Evolutionary conservation across 2,113 vertebrate species (phyloP), one percentile per base, ranked within the genome.

Genomic region (Chelonoidis abingdonii): DNA sequence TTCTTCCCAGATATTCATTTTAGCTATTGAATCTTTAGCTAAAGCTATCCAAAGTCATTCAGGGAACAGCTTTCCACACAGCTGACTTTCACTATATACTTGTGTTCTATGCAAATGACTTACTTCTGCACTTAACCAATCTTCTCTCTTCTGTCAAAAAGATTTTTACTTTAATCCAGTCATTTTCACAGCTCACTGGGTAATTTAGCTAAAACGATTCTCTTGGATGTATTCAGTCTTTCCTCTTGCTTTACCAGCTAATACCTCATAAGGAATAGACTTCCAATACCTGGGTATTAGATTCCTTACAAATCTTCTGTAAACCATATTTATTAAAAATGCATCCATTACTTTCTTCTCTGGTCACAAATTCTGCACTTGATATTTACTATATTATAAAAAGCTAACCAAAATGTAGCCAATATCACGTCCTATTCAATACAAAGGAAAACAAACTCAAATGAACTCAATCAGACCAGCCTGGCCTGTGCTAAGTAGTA

Each of bases 71-170:
- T 95, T 96, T 96, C 89, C 95, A 93, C 1, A 0, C 16, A 95
- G 82, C 82, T 59, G 57, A 85, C 83, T 95, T 87, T 95, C 80
- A 92, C 84, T 82, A 87, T 85, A 92, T 75, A 95, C 86, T 95
- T 92, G 87, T 89, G 83, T 95, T 89, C 95, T 85, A 16, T 85
- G 89, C 89, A 93, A 92, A 89, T 96, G 92, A 97, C 94, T 97
- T 95, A 95, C 90, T 94, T 92, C 88, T 87, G 75, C 86, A 87
- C 65, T 79, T 95, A 97, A 97, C 90, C 75, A 93, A 94, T 93
- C 79, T 2, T 0, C 93, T 96, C 76, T 69, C 93, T 80, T 91
- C 89, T 88, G 89, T 95, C 96, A 97, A 89, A 96, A 95, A 95
- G 35, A 78, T 89, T 95, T 95, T 91, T 94, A 80, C 83, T 97